Percentiles rank a stretch among this genome's conserved stretches.
These are phyloP conservation scores for Catocala nupta DNA, from an alignment of 2,888 invertebrate species.

Conservation along the genomic window DNA sequence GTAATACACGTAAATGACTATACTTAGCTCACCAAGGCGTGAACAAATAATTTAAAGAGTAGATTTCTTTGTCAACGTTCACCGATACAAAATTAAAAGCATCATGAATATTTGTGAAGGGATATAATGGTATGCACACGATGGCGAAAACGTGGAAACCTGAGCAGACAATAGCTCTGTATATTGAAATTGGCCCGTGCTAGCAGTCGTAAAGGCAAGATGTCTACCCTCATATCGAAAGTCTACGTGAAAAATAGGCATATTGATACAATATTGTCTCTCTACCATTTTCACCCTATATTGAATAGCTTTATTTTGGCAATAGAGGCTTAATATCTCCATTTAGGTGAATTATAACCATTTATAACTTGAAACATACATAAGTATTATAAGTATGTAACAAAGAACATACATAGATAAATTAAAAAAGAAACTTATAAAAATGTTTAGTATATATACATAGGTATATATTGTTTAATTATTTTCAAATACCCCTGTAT, in stretches of 20 bases:
- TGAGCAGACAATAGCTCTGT: constrained; percentile 58
- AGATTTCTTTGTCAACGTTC: constrained; percentile 5
- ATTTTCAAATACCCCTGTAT: no score
- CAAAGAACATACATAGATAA: no score
- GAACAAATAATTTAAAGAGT: background rate
- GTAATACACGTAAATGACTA: no score
- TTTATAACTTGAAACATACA: no score
- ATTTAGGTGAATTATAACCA: constrained; percentile 20
- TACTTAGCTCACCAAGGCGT: no score
- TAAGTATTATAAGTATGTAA: no score
- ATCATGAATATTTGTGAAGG: constrained; percentile 49
- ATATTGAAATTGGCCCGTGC: constrained; percentile 64
- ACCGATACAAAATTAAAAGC: constrained; percentile 26
- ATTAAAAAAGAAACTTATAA: no score
- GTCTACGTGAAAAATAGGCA: constrained; percentile 47
- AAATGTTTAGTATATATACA: no score
- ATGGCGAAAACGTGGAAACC: constrained; percentile 55
- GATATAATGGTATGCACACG: constrained; percentile 60
- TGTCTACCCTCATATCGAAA: constrained; percentile 69
- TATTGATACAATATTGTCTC: constrained; percentile 41
- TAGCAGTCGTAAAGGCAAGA: constrained; percentile 72
- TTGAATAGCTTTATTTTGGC: constrained; percentile 35
- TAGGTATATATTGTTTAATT: no score
- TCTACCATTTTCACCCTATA: constrained; percentile 32
- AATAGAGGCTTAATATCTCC: constrained; percentile 33